Base-by-base conservation (phyloP, 30 jellyfish, hydroid and myxozoan genomes). In the Catostylus mosaicus region DNA sequence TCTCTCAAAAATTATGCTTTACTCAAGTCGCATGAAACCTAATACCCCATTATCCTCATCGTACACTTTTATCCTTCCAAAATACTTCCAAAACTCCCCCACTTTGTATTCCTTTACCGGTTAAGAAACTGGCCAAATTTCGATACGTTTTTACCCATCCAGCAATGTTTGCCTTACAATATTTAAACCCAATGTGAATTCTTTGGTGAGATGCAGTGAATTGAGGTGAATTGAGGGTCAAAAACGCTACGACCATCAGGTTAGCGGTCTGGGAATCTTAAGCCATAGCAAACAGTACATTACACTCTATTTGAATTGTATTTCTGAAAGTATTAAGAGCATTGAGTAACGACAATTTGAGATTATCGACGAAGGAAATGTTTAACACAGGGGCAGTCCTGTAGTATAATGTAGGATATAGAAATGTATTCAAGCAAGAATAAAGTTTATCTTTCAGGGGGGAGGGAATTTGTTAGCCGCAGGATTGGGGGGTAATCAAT, bases 281-380 rank as follows among this genome's bases (percentile, higher is more conserved):
- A 68, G 62, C 80, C 80, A 33, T 32, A 16, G 37, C 80, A 68
- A 68, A 68, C 80, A 68, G 31, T 37, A 43, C 38, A 68, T 68
- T 35, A 68, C 59, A 36, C 64, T 24, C 40, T 68, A 37, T 68
- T 68, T 68, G 80, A 43, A 68, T 37, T 32, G 62, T 68, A 64
- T 36, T 68, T 32, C 80, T 33, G n/a, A 23, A 32, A 23, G 80
- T 9, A 26, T 35, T 24, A 36, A 2, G 78, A 34, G 60, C 60
- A 34, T 4, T 22, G 60, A 32, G 60, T 32, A 34, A 27, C 8
- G 32, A 66, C 0, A 14, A 32, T 30, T 38, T 66, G 78, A 66
- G 26, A 9, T 59, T 23, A 59, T 29, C 78, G 57, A 32, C 78
- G 20, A 33, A 27, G 60, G 32, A 66, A 30, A 66, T 33, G 11